These are phyloP conservation scores for Sarcophaga bullata DNA, from an alignment of 1,140 invertebrate species.

Conservation along the genomic window DNA sequence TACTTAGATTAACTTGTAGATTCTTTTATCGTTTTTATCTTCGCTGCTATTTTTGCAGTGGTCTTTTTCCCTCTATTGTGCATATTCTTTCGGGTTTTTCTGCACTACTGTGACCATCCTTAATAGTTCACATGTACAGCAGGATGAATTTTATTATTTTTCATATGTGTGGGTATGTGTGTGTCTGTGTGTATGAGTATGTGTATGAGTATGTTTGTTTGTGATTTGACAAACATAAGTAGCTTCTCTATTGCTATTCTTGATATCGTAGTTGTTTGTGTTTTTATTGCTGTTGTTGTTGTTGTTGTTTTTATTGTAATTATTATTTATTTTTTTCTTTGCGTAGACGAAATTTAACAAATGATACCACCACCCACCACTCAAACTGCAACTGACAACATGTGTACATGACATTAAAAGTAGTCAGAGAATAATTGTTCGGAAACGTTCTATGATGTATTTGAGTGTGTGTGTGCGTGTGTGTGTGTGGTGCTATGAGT, in stretches of 20 bases:
- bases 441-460: no score
- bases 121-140: not conserved
- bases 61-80: no score
- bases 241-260: not conserved
- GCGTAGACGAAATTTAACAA: not conserved
- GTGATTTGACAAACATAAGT: not conserved
- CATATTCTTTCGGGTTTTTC: not conserved
- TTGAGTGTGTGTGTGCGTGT: no score
- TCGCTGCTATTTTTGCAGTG: no score
- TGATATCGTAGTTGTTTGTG: not conserved
- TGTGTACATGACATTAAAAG: no score
- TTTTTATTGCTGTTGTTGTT: not conserved
- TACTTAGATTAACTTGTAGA: no score
- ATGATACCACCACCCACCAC: not conserved
- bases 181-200: not conserved
- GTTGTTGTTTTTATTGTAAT: not conserved
- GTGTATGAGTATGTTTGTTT: not conserved
- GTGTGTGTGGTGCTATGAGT: no score
- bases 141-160: not conserved
- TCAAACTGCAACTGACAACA: no score
- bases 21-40: no score
- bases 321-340: not conserved
- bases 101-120: not conserved
- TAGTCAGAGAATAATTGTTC: no score
- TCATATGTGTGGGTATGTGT: not conserved